Evolutionary conservation across 2,113 vertebrate genomes (phyloP), one percentile per base, ranked within the genome.

Genomic region (Saccopteryx leptura): DNA sequence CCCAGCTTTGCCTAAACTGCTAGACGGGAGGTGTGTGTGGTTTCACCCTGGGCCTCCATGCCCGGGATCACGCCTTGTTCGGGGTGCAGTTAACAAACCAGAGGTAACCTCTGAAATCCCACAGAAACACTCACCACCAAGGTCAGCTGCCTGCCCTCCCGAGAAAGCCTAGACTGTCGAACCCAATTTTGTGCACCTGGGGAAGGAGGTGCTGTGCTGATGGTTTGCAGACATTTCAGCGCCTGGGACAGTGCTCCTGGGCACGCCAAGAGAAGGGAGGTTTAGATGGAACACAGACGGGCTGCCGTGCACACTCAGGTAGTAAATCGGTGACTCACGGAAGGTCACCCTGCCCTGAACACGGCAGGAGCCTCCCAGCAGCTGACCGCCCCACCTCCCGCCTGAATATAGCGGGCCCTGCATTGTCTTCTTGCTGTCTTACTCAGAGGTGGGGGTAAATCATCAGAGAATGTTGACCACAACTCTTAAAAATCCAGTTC

Each of bases 321-420:
- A 72, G 66, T 88, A 81, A 84, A 78, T 46, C 28, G 33, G 80
- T 83, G 84, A 95, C 68, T 95, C 63, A 71, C 95, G 88, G 96
- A 95, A 96, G 96, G 91, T 96, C 96, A 28, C 78, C 50, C 88
- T 93, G 84, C 75, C 96, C 86, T 93, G 97, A 95, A 65, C 71
- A n/a, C 0, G 50, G n/a, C 90, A 72, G 11, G 39, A 95, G 78
- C 81, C 86, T 63, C 96, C 74, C 93, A 50, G 80, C 85, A 24
- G 75, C 94, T 69, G 96, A 7, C 48, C 91, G 69, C 71, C 80
- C 56, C 82, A 95, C 93, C 97, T 95, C 97, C 92, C 78, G 91
- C 91, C 54, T 61, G 61, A 92, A 83, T 50, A 83, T 71, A 48
- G 93, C 18, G 1, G 1, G 2, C 6, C 3, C 4, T n/a, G 26